These are phyloP conservation scores for Phocoena sinus DNA, from an alignment of 2,113 vertebrate species.

Conservation along the genomic window DNA sequence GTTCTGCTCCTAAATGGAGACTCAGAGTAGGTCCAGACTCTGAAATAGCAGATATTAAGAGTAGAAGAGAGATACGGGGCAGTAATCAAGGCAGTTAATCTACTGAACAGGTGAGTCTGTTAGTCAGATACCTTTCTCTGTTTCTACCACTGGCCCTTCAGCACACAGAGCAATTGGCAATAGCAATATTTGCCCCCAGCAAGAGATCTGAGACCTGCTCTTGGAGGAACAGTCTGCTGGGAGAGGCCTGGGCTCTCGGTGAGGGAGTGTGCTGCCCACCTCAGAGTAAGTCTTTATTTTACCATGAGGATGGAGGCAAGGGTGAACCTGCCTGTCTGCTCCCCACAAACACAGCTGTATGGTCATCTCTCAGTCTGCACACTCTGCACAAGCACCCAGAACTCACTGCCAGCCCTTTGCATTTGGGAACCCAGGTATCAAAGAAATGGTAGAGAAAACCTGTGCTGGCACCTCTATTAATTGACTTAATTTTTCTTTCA, in stretches of 20 bases:
- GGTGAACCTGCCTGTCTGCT: no score
- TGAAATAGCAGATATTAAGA: neutral
- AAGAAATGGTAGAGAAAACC: neutral
- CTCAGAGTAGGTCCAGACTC: neutral
- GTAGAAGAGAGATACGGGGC: neutral
- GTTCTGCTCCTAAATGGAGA: neutral
- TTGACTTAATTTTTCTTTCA: neutral
- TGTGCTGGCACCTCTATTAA: neutral
- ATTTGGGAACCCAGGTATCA: neutral
- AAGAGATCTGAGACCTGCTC: neutral
- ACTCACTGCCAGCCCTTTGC: neutral
- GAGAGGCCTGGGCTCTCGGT: neutral
- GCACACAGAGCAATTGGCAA: neutral
- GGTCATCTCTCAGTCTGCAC: neutral
- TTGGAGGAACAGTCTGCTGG: neutral
- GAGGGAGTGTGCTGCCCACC: fast-evolving
- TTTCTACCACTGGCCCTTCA: no score
- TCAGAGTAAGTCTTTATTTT: neutral
- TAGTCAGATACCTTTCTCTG: neutral
- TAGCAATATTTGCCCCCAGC: neutral
- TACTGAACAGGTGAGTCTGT: neutral
- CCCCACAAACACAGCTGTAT: neutral
- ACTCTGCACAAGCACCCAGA: neutral
- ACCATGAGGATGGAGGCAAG: neutral
- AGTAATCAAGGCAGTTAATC: neutral